Base-by-base conservation (phyloP, 2,113 vertebrate genomes). In the Australoheros scitulus region DNA sequence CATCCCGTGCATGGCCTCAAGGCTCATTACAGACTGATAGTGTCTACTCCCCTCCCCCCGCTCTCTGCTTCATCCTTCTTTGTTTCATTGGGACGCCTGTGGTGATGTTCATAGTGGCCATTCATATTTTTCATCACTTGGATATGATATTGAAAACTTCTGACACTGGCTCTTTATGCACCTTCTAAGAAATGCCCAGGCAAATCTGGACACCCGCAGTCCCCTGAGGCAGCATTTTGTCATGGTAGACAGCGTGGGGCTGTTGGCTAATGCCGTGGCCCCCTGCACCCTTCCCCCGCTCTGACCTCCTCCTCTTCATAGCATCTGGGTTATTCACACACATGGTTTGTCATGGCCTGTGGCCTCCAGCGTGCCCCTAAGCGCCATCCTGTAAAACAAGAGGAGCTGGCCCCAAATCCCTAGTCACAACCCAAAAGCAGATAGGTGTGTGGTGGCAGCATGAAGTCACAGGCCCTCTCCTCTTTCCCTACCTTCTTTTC, bases 251-350 rank as follows among this genome's bases (percentile, higher is more conserved):
- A 89, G 82, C 84, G 70, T 41, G 3, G 55, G 82, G 57, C 82
- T 90, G 80, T 77, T 76, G 80, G 34, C 55, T 87, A 77, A 90
- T 80, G 75, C 63, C 0, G 11, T 1, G 36, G 76, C 82, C 87
- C 57, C n/a, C 61, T 55, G 13, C 77, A 52, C 61, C 24, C 87
- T 80, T 61, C 80, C 61, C 79, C 83, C 63, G 24, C 80, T 57
- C 61, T 91, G 88, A 94, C 94, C 93, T 91, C 88, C 87, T 88
- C 89, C 85, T 91, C 85, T 83, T 79, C 24, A 50, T 55, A 87
- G 93, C 93, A 95, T 95, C 94, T 95, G 94, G 89, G 92, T 92
- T 90, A 92, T 79, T 87, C 86, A 80, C 86, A 85, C 87, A 84
- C 87, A 79, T 55, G 75, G 85, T 93, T 89, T 85, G 88, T 86